Conservation (phyloP, 2,888 invertebrate species). For the Serrognathus titanus region DNA sequence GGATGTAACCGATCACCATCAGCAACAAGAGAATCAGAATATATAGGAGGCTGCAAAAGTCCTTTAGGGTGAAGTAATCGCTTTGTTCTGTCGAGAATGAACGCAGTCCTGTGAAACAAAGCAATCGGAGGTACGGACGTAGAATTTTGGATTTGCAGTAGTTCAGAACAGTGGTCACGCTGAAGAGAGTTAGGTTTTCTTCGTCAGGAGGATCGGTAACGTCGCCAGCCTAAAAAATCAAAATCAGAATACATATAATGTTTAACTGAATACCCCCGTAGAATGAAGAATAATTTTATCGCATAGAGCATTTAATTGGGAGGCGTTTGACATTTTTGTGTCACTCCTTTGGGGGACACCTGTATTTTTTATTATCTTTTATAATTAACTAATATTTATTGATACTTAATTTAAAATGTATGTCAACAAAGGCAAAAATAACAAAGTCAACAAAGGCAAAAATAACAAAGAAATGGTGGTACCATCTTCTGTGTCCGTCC, state of each 20-base stretch:
- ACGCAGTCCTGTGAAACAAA: conserved; percentile 72
- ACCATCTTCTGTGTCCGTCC: no score
- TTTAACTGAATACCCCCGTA: background rate
- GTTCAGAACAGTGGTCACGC: conserved; percentile 73
- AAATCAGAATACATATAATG: no score
- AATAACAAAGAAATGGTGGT: no score
- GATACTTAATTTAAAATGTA: no score
- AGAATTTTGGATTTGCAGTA: conserved; percentile 82
- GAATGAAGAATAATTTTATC: background rate
- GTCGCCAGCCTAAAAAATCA: conserved; percentile 62
- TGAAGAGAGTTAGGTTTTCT: conserved; percentile 54
- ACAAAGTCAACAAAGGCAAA: no score
- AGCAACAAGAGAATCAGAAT: conserved; percentile 64
- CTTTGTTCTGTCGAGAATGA: conserved; percentile 63
- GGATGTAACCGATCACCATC: conserved; percentile 63
- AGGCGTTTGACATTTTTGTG: no score
- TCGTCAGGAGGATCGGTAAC: conserved; percentile 61
- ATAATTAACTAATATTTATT: no score
- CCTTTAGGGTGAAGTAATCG: conserved; percentile 58
- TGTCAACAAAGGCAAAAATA: no score
- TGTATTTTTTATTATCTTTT: no score
- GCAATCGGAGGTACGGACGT: conserved; percentile 69
- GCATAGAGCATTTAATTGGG: no score
- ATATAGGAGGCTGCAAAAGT: conserved; percentile 65
- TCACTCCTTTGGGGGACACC: no score